Base-by-base conservation (phyloP, 2,113 vertebrate genomes). In the Todiramphus saurophagus region DNA sequence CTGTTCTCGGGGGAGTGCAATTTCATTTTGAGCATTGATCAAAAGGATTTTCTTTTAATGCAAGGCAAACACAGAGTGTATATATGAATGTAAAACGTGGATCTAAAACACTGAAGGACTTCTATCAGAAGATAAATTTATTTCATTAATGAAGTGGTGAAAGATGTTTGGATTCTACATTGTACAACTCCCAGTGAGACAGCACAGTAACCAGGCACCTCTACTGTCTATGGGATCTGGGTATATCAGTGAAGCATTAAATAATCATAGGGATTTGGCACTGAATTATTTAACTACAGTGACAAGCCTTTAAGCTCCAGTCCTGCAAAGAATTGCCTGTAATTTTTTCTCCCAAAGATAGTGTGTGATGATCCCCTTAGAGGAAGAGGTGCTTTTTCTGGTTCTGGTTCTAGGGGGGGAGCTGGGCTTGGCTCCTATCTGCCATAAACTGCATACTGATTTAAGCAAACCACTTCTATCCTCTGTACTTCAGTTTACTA, bases 31-130 rank as follows among this genome's bases (percentile, higher is more conserved):
- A 95, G 43, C 48, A 68, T 83, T 92, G 85, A 95, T 95, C 70
- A 93, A 81, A 97, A 85, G 53, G 77, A 30, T 86, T 90, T 96
- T 82, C 58, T 93, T 76, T 75, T 94, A 91, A 95, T 72, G 75
- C 70, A 82, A 95, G 91, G 87, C 87, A 96, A 95, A 44, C 76
- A 91, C 39, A 84, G 48, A 80, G 50, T 51, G 24, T 90, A 64
- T 55, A 37, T 72, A 51, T 81, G 90, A 93, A 95, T 53, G 35
- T 68, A 83, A 92, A 93, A 90, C 44, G 31, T 68, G 83, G 58
- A 62, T 85, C 75, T 73, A 33, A 39, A 94, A 43, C 37, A 43
- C 28, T 39, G 27, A 92, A 93, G 63, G 58, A 84, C 31, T 90
- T 77, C 19, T 48, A 12, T 30, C 62, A 53, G 48, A 75, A 87